Conservation (phyloP, 2,797 vertebrate genomes). For the Molossus molossus region DNA sequence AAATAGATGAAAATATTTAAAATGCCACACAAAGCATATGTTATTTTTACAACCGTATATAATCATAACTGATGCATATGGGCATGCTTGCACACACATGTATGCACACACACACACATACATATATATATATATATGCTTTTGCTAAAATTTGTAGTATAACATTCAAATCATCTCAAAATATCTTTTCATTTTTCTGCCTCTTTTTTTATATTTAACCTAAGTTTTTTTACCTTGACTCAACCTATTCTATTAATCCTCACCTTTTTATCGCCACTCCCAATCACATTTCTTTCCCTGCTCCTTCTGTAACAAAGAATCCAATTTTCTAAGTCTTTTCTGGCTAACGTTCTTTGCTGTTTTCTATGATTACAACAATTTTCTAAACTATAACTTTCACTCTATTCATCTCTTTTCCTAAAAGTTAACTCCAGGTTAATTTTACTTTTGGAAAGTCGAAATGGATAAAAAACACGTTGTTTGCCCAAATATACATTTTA, state of each 20-base stretch:
- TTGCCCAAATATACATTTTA: neutral
- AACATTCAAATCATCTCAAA: neutral
- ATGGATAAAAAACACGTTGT: neutral
- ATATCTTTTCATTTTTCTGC: neutral
- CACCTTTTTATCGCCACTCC: neutral
- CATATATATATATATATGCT: too few relatives aligned
- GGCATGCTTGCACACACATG: neutral
- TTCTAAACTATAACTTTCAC: neutral
- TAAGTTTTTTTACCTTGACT: neutral
- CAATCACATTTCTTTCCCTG: neutral
- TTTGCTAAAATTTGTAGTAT: neutral
- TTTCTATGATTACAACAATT: constrained; percentile 47
- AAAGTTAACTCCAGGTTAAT: neutral
- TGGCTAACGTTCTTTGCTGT: neutral
- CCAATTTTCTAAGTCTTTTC: neutral
- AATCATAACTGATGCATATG: neutral
- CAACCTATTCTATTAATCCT: neutral
- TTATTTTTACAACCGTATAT: neutral
- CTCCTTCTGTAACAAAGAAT: neutral
- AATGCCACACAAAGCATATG: neutral
- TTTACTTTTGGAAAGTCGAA: neutral
- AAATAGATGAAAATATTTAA: neutral
- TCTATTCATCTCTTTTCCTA: neutral
- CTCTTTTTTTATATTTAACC: neutral
- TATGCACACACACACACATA: neutral